Base-by-base conservation (phyloP, 2,113 vertebrate species). In the Pituophis catenifer region DNA sequence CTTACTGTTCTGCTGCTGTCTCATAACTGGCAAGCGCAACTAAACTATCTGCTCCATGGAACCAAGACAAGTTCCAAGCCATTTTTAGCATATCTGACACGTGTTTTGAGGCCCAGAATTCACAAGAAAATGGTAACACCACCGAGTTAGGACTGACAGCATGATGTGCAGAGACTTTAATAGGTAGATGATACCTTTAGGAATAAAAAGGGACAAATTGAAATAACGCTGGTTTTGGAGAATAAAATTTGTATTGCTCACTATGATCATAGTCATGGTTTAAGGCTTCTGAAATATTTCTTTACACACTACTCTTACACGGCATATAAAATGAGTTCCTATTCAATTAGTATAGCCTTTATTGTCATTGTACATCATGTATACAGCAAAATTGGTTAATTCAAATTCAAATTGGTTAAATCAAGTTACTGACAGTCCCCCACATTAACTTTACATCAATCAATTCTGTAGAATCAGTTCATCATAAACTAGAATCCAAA, bases 41-140 rank as follows among this genome's bases (percentile, higher is more conserved):
- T 1, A 98, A 70, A 58, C 97, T 97, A 94, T 99, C 98, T 81
- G 97, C 98, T 91, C 99, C 99, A 92, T 97, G 98, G 95, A 98
- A 97, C 99, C 99, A 99, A 0, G 98, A 98, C 52, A 98, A 96
- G 97, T 99, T 99, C 99, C 99, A 99, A 92, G 98, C 97, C 57
- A 98, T 97, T 93, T 98, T 98, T 91, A 99, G 97, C 96, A 98
- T 98, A 92, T 98, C 98, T 91, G 97, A 96, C 24, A 98, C 98
- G 0, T 98, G 98, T 52, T 97, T 98, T 87, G 98, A 94, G 75
- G 97, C 75, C 95, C 99, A 95, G 65, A 97, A 97, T 58, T 99
- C 99, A 29, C 97, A 95, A 92, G 98, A 97, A 57, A 98, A 92
- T 0, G 98, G 98, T 94, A 99, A 94, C 81, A 99, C 97, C 17